A percentile compares a stretch with the other conserved stretches of the same genome.
phyloP scores from a whole-genome alignment of 2,888 invertebrate species.

The Silvanus unidentatus region DNA sequence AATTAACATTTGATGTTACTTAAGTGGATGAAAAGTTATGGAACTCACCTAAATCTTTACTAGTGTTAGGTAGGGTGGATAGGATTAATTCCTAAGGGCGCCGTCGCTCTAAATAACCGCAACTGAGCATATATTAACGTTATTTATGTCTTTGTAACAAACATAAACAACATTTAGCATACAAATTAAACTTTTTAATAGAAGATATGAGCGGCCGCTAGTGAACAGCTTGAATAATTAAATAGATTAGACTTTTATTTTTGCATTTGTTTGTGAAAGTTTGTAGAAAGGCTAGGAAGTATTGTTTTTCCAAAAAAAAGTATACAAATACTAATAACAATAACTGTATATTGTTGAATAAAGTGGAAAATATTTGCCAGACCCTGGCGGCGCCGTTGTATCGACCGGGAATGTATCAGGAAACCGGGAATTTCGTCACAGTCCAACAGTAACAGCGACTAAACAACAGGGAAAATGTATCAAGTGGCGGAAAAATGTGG shows the following conservation, averaged over 20 bases:
- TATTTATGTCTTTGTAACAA: constrained; percentile 6
- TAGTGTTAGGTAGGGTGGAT: background rate
- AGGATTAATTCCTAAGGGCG: constrained; percentile 11
- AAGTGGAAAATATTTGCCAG: constrained; percentile 13
- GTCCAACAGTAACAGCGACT: constrained; percentile 5
- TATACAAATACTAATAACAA: too few relatives aligned
- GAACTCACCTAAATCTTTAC: too few relatives aligned
- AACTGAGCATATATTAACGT: constrained; percentile 10
- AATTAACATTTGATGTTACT: too few relatives aligned
- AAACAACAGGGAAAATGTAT: background rate
- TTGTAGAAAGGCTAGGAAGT: too few relatives aligned
- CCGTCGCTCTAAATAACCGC: constrained; percentile 10
- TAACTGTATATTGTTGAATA: constrained; percentile 4
- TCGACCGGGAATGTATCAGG: constrained; percentile 14
- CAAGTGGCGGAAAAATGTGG: too few relatives aligned
- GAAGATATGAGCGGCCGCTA: too few relatives aligned
- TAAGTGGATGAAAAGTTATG: too few relatives aligned
- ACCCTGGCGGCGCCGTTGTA: constrained; percentile 18
- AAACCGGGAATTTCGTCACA: constrained; percentile 6
- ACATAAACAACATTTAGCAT: constrained; percentile 6
- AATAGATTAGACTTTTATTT: too few relatives aligned
- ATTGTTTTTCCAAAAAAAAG: too few relatives aligned
- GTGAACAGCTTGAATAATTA: too few relatives aligned
- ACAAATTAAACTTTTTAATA: too few relatives aligned
- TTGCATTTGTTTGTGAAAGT: too few relatives aligned